Base-by-base conservation (phyloP, 2,797 vertebrate genomes). In the Anniella stebbinsi region DNA sequence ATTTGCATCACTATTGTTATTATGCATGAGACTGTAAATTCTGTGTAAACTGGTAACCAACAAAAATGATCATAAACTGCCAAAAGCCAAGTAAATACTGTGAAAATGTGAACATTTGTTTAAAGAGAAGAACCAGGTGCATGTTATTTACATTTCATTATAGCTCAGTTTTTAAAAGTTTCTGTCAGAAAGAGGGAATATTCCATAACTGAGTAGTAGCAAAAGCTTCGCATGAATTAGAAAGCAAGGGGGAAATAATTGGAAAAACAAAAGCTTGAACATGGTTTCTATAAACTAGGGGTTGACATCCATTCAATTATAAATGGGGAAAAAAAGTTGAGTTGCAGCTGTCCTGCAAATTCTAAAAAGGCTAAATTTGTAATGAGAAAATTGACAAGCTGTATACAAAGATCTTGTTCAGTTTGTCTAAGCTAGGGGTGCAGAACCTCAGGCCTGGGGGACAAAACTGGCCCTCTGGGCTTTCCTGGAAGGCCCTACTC, bases 141-240 rank as follows among this genome's bases (percentile, higher is more conserved):
- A 30, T 86, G 78, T 86, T 91, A 77, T 89, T 87, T 91, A 84
- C 87, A 82, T 77, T 91, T 91, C 60, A 81, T 83, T 82, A 85
- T 51, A 87, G 73, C 80, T 86, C 51, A 21, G 36, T 25, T 77
- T 77, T 87, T 28, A 38, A 57, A 54, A 83, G 66, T 84, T 87
- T 84, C 66, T 70, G 48, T 63, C 41, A 78, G 72, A 36, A 75
- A 70, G 63, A 77, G 48, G 60, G 75, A 89, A 82, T 83, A 76
- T 76, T 36, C 45, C 72, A 63, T 73, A 75, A 81, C 12, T 4
- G 21, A 21, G 23, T 28, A 3, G n/a, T 70, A 17, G 3, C n/a
- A 18, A 57, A 2, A 0, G 12, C 41, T 45, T 73, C 12, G 2
- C 36, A 66, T 28, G 30, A 25, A 11, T 30, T 36, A 83, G 85